Base-by-base conservation (phyloP, 2,797 vertebrate genomes). In the Morelia viridis region DNA sequence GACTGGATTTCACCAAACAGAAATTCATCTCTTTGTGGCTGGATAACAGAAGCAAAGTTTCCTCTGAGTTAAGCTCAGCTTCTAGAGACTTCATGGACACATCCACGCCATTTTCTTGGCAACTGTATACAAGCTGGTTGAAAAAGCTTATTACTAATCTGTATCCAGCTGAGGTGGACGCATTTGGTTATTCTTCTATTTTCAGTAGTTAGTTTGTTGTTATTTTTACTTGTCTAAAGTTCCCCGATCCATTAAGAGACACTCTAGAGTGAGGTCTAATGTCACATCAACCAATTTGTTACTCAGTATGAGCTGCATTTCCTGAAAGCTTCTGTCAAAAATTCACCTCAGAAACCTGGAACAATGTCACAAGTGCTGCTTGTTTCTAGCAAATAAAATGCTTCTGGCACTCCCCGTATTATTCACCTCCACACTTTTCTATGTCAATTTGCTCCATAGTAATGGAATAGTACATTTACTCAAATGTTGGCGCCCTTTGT, bases 361-460 rank as follows among this genome's bases (percentile, higher is more conserved):
- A 89, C 65, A 57, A 19, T 76, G 53, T 58, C 8, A 57, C 65
- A 89, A 15, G 31, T 89, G 50, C 53, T 71, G 53, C 12, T 76
- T 76, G n/a, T 89, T 71, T 89, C 65, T 56, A 89, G 28, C 50
- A 71, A 89, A 76, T 89, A 89, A 76, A 89, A 35, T 53, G 31
- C 19, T 31, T 56, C 53, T 71, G 31, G 17, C n/a, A 35, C 19
- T 76, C 19, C 3, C n/a, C 24, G 0, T 76, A 35, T 41, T 89
- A 50, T 68, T n/a, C 65, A 89, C 53, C 53, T 50, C 62, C 53
- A 89, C 64, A 58, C 26, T 31, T 71, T 89, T 76, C 88, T 35
- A 26, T 71, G 88, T 89, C n/a, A 89, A 35, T 24, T 89, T 76
- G 50, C n/a, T 58, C 88, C 50, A 68, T 56, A 53, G n/a, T 65